Evolutionary conservation across 2,113 vertebrate species (phyloP).

Genomic region (Riparia riparia): DNA sequence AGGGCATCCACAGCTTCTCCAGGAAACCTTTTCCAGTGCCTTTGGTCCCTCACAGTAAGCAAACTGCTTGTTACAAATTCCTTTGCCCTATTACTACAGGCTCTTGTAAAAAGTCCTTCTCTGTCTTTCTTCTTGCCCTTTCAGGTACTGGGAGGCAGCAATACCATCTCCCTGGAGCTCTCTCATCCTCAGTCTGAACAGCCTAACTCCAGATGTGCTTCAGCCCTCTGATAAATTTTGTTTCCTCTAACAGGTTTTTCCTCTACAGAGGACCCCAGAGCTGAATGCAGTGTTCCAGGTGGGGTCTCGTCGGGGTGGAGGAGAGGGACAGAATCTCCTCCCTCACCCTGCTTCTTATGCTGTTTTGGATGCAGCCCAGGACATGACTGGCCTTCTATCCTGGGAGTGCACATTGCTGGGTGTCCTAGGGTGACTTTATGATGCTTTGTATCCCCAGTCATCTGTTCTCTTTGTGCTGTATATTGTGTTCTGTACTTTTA

Average conservation of each 20-base stretch:
- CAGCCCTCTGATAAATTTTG: neutral
- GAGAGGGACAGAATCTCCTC: neutral
- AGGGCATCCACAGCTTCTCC: neutral
- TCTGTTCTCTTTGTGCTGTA: no score
- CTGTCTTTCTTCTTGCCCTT: neutral
- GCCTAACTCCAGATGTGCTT: neutral
- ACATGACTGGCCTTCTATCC: fast-evolving
- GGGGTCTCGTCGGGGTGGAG: neutral
- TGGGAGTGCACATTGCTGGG: neutral
- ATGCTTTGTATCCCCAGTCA: no score
- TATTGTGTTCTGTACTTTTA: no score
- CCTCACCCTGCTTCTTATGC: fast-evolving
- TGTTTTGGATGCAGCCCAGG: neutral
- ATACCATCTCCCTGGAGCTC: fast-evolving
- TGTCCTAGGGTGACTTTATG: no score
- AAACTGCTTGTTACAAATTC: neutral
- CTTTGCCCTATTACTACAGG: neutral
- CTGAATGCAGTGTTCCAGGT: neutral
- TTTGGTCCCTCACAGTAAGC: no score
- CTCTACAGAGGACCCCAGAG: neutral
- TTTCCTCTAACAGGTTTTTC: neutral
- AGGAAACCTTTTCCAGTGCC: neutral
- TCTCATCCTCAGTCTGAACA: neutral
- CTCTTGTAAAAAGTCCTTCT: neutral
- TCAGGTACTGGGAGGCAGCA: neutral